A percentile compares a stretch with the other conserved stretches of the same genome.
Conservation (phyloP, 2,888 invertebrate genomes). For the Eupithecia subumbrata region DNA sequence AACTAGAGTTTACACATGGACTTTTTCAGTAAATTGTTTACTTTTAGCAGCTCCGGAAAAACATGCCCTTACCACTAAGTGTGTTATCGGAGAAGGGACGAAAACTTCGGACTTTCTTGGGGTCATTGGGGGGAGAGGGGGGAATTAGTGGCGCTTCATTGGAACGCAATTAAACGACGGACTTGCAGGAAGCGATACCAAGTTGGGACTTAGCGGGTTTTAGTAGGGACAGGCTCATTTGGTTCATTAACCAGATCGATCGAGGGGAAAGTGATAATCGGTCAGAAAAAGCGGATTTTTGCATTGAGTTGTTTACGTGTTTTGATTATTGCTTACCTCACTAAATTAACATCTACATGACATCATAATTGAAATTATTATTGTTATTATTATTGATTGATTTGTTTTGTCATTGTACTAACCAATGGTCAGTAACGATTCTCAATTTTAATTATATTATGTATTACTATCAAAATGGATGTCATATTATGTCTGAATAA, state of each 20-base stretch:
- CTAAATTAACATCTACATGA: too few relatives aligned
- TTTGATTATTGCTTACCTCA: neutral
- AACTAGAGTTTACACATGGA: neutral
- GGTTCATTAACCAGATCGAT: conserved; percentile 31
- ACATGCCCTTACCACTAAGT: conserved; percentile 37
- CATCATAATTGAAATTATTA: too few relatives aligned
- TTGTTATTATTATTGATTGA: too few relatives aligned
- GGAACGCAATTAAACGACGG: conserved; percentile 80
- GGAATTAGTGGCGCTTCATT: conserved; percentile 78
- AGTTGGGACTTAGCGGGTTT: conserved; percentile 47
- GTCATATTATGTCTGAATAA: too few relatives aligned
- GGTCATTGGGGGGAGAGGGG: conserved; percentile 37
- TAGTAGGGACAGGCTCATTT: conserved; percentile 29
- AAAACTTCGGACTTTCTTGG: conserved; percentile 45
- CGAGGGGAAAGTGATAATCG: conserved; percentile 19
- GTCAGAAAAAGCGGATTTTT: conserved; percentile 8
- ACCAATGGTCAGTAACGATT: too few relatives aligned
- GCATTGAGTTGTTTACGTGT: neutral
- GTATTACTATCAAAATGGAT: too few relatives aligned
- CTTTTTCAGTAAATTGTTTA: neutral
- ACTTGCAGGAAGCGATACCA: conserved; percentile 59
- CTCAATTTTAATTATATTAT: too few relatives aligned
- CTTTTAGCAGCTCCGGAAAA: neutral
- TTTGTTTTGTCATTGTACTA: too few relatives aligned
- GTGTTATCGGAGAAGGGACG: conserved; percentile 45